Base-by-base conservation (phyloP, 2,888 invertebrate genomes). In the Cepaea hortensis region DNA sequence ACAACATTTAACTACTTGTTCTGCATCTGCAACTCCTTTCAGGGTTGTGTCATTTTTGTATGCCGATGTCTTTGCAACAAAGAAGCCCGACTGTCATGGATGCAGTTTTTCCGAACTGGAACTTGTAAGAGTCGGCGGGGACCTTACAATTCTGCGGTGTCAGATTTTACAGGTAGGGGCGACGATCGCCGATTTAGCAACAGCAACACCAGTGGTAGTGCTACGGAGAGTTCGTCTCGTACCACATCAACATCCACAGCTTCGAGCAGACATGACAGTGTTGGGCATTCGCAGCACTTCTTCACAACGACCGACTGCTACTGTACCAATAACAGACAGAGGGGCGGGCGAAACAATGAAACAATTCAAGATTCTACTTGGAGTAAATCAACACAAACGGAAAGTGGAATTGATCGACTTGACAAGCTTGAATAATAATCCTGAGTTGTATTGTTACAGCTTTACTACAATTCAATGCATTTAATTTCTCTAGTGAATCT, bases 1-100 rank as follows among this genome's bases (percentile, higher is more conserved):
- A 73, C 93, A 18, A 91, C 91, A 15, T 91, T 94, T 87, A 92
- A 92, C 87, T 92, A 93, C 77, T 68, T 93, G 35, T 94, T 94
- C 90, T 92, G 92, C 79, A 90, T 94, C 77, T 90, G 91, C 35
- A 93, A 93, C 88, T 92, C 93, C 23, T 89, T 93, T 9, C 93
- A 93, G 88, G 93, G 93, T 50, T 93, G 92, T 87, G 88, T 93
- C 70, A 92, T 93, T 73, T 86, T 86, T 72, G 61, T 86, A 3
- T 84, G 83, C 23, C 77, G 86, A 20, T 86, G 86, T 55, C 90
- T 93, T n/a, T 89, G 93, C 75, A 92, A 93, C 87, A 92, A 92
- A 18, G 93, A 93, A 88, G 93, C 91, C 18, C 87, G 91, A 68
- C 88, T 91, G 84, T 91, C 92, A 18, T 93, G 93, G 93, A 61